Conservation (phyloP, 2,888 invertebrate species). For the Isoperla grammatica region DNA sequence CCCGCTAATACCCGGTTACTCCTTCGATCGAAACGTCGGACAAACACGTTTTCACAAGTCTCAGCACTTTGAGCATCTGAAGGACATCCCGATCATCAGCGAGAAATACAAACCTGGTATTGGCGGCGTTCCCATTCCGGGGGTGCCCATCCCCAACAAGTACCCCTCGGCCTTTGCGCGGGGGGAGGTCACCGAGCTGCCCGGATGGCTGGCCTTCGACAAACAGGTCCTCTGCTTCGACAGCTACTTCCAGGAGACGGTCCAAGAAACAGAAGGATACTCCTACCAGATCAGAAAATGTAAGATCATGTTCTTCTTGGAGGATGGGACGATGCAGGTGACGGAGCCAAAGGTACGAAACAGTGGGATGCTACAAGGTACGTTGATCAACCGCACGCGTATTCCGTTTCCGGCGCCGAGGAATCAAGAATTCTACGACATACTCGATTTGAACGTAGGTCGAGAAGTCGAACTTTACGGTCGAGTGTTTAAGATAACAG, state of each 20-base stretch:
- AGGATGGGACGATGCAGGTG: slow-evolving; percentile 89
- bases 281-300: slow-evolving; percentile 70
- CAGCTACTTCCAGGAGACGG: slow-evolving; percentile 72
- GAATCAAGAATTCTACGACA: slow-evolving; percentile 70
- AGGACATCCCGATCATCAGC: slow-evolving; percentile 52
- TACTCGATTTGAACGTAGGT: slow-evolving; percentile 83
- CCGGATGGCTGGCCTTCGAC: slow-evolving; percentile 84
- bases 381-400: slow-evolving; percentile 74
- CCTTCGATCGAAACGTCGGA: slow-evolving; percentile 41
- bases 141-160: slow-evolving; percentile 47
- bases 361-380: slow-evolving; percentile 81
- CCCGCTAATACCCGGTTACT: too few relatives aligned
- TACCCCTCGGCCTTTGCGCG: slow-evolving; percentile 68
- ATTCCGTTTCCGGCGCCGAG: slow-evolving; percentile 69
- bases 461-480: slow-evolving; percentile 74
- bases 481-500: slow-evolving; percentile 71
- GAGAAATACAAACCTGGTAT: slow-evolving; percentile 57
- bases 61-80: slow-evolving; percentile 55
- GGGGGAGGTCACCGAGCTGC: slow-evolving; percentile 67
- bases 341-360: slow-evolving; percentile 74
- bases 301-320: slow-evolving; percentile 78
- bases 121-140: slow-evolving; percentile 51
- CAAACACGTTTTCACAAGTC: slow-evolving; percentile 57
- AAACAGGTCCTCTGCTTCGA: slow-evolving; percentile 75
- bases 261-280: slow-evolving; percentile 65